Percentiles rank a stretch among this genome's conserved stretches.
These are phyloP conservation scores for Drosophila fulvimacula DNA, from an alignment of 2,888 invertebrate species.

Conservation along the genomic window DNA sequence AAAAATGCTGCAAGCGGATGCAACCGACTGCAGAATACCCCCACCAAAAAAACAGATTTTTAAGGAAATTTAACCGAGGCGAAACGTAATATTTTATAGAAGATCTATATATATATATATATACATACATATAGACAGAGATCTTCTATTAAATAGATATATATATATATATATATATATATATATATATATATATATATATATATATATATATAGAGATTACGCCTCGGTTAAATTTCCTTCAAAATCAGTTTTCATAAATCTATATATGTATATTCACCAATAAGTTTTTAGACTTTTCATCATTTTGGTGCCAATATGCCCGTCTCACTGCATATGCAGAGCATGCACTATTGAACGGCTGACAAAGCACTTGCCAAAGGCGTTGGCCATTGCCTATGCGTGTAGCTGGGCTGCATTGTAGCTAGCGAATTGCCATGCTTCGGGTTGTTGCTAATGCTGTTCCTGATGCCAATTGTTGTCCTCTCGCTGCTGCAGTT, in stretches of 20 bases:
- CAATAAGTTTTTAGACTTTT: too few species aligned
- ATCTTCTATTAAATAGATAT: too few species aligned
- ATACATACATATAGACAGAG: too few species aligned
- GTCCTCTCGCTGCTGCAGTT: not conserved
- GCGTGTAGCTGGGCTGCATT: not conserved
- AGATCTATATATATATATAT: too few species aligned
- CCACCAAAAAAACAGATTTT: too few species aligned
- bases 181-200: too few species aligned
- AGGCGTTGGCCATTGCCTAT: not conserved
- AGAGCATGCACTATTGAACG: constrained; percentile 19
- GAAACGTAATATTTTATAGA: too few species aligned
- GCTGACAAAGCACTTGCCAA: constrained; percentile 45
- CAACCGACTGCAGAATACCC: constrained; percentile 2
- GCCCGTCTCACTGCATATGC: not conserved
- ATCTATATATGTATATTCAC: too few species aligned
- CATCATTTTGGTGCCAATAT: not conserved
- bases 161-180: too few species aligned
- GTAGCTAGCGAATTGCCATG: constrained; percentile 16
- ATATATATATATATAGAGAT: too few species aligned
- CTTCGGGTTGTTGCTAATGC: constrained; percentile 14
- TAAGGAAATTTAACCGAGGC: not conserved
- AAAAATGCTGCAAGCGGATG: constrained; percentile 6
- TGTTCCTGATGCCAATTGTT: constrained; percentile 4
- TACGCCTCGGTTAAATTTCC: too few species aligned
- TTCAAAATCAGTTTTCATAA: too few species aligned